Evolutionary conservation across 2,797 vertebrate species (phyloP), one percentile per base, ranked within the genome.

Genomic region (Centropyge bicolor): DNA sequence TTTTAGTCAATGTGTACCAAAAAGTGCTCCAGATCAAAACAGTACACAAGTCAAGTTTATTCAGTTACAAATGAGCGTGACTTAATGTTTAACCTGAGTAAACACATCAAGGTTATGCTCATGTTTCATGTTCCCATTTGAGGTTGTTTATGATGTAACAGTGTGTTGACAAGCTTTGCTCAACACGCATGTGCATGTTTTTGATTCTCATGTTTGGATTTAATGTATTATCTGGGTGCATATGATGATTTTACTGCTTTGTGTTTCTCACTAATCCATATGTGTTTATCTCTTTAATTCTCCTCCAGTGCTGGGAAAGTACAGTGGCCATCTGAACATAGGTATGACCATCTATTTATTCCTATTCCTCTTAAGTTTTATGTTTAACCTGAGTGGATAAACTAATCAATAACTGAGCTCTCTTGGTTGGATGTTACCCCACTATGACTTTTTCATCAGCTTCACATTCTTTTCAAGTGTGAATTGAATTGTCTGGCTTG

Each of bases 241-340:
- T 35, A 8, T 45, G 17, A 27, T 57, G 17, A 36, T 57, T 64
- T 41, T 13, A 41, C 3, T 70, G 45, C 49, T 63, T 64, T 62
- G 20, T 54, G 22, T 70, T 17, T 65, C 7, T 69, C 6, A 48
- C 61, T 57, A 19, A 74, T 24, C 2, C n/a, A 61, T n/a, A 59
- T 77, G 16, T 78, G n/a, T 68, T 40, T 22, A 17, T 89, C 9
- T 86, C 62, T 75, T 66, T 85, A 19, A 52, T 74, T 86, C n/a
- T 82, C 79, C 40, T 91, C 10, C 74, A 96, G 95, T 96, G 90
- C 78, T 96, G 61, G 94, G 94, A 70, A 96, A 96, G 68, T 96
- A 96, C 93, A 95, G 95, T 6, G 78, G 20, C 17, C 95, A 95
- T 10, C 93, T 95, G 65, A 95, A 96, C 40, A 95, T 95, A 61